phyloP scores from a whole-genome alignment of 2,797 vertebrate species.

The Artibeus jamaicensis region DNA sequence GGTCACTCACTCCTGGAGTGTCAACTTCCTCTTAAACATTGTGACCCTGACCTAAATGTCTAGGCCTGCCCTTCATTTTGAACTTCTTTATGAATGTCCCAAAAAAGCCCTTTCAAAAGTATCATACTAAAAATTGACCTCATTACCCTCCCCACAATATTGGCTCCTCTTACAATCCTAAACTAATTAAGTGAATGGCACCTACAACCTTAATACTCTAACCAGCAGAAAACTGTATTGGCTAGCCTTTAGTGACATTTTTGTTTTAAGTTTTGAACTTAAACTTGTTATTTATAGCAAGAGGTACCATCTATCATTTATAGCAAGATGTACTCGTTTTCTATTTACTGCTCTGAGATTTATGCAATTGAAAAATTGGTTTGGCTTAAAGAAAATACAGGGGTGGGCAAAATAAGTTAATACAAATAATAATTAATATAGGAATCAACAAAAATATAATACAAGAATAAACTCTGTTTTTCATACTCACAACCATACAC shows the following conservation, averaged over 20 bases:
- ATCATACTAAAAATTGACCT: neutral
- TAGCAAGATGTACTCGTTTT: neutral
- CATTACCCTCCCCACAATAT: neutral
- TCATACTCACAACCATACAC: neutral
- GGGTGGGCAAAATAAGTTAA: neutral
- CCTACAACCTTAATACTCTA: neutral
- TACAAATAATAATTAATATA: neutral
- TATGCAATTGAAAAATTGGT: neutral
- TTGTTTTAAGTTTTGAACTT: neutral
- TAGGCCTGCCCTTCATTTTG: neutral
- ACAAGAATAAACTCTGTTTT: neutral
- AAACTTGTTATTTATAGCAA: slow-evolving; percentile 10
- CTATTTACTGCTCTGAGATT: neutral
- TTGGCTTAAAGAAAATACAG: neutral
- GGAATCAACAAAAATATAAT: neutral
- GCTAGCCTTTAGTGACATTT: neutral
- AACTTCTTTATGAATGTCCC: neutral
- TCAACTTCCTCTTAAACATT: neutral
- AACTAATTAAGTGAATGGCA: neutral
- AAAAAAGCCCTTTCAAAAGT: neutral
- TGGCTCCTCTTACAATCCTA: neutral
- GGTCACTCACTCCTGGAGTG: neutral
- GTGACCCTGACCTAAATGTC: neutral
- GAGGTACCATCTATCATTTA: neutral
- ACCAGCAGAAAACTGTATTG: neutral